Evolutionary conservation across 2,113 vertebrate species (phyloP).

Genomic region (Rana temporaria): DNA sequence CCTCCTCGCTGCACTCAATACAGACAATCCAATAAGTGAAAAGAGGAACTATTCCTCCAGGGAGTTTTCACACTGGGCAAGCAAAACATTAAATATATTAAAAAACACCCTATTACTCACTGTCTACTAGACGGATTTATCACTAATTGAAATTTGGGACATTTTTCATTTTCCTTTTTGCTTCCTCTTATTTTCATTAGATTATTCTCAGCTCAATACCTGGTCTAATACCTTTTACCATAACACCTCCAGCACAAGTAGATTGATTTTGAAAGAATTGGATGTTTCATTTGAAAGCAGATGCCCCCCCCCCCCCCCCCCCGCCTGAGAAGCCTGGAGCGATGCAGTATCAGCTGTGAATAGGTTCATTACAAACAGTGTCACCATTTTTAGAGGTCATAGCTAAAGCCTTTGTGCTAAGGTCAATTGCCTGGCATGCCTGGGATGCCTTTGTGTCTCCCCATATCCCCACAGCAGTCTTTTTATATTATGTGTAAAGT

Average conservation of each 20-base stretch:
- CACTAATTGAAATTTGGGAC: constrained; percentile 9
- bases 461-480: neutral
- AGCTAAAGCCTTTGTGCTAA: neutral
- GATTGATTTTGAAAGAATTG: constrained; percentile 39
- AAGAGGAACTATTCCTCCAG: neutral
- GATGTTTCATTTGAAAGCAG: constrained; percentile 30
- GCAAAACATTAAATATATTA: constrained; percentile 26
- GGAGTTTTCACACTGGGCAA: neutral
- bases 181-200: constrained; percentile 19
- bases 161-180: constrained; percentile 18
- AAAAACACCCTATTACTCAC: constrained; percentile 24
- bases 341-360: constrained; percentile 6
- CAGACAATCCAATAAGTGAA: neutral
- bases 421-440: neutral
- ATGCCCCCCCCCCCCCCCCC: neutral
- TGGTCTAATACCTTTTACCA: constrained; percentile 15
- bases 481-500: neutral
- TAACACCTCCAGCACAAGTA: constrained; percentile 7
- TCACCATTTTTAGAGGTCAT: neutral
- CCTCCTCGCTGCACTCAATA: neutral
- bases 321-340: neutral
- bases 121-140: constrained; percentile 1
- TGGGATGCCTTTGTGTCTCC: neutral
- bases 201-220: constrained; percentile 33
- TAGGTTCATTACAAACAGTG: neutral